Conservation (phyloP, 2,888 invertebrate genomes). For the Ligdia adustata region DNA sequence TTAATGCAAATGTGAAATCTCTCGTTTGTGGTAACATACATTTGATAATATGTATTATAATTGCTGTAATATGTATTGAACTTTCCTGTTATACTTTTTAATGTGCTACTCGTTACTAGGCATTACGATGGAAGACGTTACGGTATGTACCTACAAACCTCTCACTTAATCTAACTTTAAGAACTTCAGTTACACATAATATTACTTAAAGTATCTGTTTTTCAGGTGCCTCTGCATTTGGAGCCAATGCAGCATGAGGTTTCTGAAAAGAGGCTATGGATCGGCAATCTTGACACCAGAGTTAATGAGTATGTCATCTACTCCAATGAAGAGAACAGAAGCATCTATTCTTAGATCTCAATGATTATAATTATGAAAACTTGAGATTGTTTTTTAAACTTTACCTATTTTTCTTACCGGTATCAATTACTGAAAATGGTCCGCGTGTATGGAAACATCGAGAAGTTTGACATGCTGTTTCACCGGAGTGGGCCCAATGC, state of each 20-base stretch:
- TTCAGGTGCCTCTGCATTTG: conserved; percentile 78
- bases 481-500: conserved; percentile 95
- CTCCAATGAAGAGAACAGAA: no score
- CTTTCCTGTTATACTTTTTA: neutral
- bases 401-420: conserved; percentile 87
- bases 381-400: conserved; percentile 46
- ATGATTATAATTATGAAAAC: no score
- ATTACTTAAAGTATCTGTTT: conserved; percentile 20
- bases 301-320: conserved; percentile 94
- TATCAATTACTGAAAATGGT: conserved; percentile 98
- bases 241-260: conserved; percentile 82
- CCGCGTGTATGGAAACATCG: conserved; percentile 96
- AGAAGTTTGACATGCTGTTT: conserved; percentile 98
- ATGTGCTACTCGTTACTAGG: neutral
- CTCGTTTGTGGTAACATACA: no score
- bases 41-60: neutral
- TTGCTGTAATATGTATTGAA: neutral
- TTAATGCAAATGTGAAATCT: no score
- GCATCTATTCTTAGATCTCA: no score
- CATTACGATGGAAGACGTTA: conserved; percentile 57
- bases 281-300: conserved; percentile 95
- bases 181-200: no score
- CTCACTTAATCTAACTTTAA: neutral
- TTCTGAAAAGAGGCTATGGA: conserved; percentile 92
- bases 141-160: conserved; percentile 44